Base-by-base conservation (phyloP, 2,797 vertebrate genomes). In the Muscicapa comitata region DNA sequence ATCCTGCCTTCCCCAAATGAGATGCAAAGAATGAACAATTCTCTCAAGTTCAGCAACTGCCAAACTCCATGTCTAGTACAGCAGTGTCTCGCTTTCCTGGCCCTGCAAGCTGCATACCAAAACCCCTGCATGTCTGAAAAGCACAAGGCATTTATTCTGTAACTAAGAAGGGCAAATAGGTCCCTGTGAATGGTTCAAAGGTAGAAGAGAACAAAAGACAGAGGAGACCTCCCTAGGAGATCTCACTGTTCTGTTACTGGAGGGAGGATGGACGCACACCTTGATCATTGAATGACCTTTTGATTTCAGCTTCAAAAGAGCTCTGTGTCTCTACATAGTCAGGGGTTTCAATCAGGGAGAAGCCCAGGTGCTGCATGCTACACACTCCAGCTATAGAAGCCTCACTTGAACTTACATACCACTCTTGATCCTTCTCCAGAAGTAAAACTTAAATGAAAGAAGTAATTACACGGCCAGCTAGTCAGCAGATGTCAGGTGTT, bases 21-120 rank as follows among this genome's bases (percentile, higher is more conserved):
- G 78, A 74, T 86, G 72, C 65, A 96, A 92, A 90, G 83, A 95
- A 94, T 76, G 43, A 89, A 95, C 94, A 95, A 95, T 68, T 35
- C n/a, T 95, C 48, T 81, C 20, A 70, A 90, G 42, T 94, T 95
- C 86, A 96, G 18, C 24, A 91, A 13, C 72, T 90, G 55, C 55
- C 55, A 67, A 74, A 75, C 61, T 94, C 71, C 47, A 5, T 1
- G 2, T 86, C 81, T 92, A 76, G 21, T 73, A 72, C 67, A 74
- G 61, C 75, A 33, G 38, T 37, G 9, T 47, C 54, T 19, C 40
- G 17, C 23, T 85, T 79, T 58, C 51, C 33, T 43, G 42, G 66
- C 47, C 55, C 37, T 90, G 53, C 75, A 82, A 82, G 48, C 16
- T 76, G 85, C 74, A 67, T 85, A 88, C 37, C 48, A 79, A 89